Percentiles rank a stretch among this genome's conserved stretches.
These are phyloP conservation scores for Rhodinocichla rosea DNA, from an alignment of 2,113 vertebrate species.

Conservation along the genomic window DNA sequence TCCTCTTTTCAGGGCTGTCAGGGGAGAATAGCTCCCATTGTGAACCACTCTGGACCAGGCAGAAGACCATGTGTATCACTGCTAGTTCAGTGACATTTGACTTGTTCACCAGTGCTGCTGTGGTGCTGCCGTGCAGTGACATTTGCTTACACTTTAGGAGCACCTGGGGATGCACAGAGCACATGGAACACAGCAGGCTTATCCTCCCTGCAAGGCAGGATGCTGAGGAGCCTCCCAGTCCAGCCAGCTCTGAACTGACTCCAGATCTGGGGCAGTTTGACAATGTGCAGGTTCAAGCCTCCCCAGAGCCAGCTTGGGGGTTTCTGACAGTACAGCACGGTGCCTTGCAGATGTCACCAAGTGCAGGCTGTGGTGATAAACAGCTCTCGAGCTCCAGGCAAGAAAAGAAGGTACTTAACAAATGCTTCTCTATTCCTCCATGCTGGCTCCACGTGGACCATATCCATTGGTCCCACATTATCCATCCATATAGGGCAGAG, in stretches of 20 bases:
- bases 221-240: not conserved
- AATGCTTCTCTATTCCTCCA: not conserved
- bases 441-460: not conserved
- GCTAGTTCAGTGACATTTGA: not conserved
- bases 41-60: not conserved
- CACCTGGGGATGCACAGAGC: not conserved
- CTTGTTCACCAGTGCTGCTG: not conserved
- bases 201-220: not conserved
- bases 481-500: not conserved
- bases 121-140: not conserved
- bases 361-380: not conserved
- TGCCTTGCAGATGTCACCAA: not conserved
- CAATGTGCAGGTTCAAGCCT: not conserved
- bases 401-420: not conserved
- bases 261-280: not conserved
- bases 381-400: not conserved
- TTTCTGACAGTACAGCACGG: not conserved
- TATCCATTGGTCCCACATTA: not conserved
- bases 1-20: not conserved
- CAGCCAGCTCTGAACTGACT: not conserved
- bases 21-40: not conserved
- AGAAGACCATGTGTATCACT: not conserved
- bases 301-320: not conserved
- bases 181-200: not conserved
- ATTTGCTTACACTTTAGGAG: not conserved